Evolutionary conservation across 1,140 invertebrate species (phyloP).

Genomic region (Orussus abietinus): DNA sequence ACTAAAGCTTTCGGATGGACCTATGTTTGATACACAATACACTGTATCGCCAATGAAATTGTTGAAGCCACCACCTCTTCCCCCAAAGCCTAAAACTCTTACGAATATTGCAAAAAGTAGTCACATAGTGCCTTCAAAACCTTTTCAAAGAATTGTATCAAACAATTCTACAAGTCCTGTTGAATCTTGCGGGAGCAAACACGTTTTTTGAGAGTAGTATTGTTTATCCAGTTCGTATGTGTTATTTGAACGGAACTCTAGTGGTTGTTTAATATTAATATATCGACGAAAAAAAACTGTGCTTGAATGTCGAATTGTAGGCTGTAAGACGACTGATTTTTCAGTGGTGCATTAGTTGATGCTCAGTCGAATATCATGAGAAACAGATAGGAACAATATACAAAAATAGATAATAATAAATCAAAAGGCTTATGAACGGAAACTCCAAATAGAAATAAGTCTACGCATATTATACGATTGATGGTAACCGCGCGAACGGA

Average conservation of each 20-base stretch:
- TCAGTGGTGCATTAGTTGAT: too few relatives aligned
- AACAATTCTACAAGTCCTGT: slow-evolving; percentile 18
- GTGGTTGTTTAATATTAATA: background rate
- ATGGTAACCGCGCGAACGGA: too few relatives aligned
- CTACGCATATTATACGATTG: too few relatives aligned
- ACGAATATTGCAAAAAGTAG: slow-evolving; percentile 31
- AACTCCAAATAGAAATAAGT: too few relatives aligned
- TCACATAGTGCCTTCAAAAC: slow-evolving; percentile 36
- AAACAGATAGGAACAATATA: too few relatives aligned
- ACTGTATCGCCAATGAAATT: slow-evolving; percentile 30
- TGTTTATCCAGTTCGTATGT: too few relatives aligned
- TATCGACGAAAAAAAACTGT: slow-evolving; percentile 1
- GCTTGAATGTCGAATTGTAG: background rate
- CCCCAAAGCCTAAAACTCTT: slow-evolving; percentile 49
- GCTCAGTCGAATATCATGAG: too few relatives aligned
- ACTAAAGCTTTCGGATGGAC: slow-evolving; percentile 14
- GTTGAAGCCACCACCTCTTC: slow-evolving; percentile 47
- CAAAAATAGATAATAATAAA: slow-evolving; percentile 8
- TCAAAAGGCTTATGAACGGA: slow-evolving; percentile 4
- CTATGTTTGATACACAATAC: slow-evolving; percentile 13
- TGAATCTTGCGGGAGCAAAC: slow-evolving; percentile 26
- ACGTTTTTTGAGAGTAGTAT: slow-evolving; percentile 32
- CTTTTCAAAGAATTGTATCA: slow-evolving; percentile 32
- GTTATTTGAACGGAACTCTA: too few relatives aligned
- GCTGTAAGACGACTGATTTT: background rate